Conservation (phyloP, 2,888 invertebrate species). For the Auanema freiburgensis region DNA sequence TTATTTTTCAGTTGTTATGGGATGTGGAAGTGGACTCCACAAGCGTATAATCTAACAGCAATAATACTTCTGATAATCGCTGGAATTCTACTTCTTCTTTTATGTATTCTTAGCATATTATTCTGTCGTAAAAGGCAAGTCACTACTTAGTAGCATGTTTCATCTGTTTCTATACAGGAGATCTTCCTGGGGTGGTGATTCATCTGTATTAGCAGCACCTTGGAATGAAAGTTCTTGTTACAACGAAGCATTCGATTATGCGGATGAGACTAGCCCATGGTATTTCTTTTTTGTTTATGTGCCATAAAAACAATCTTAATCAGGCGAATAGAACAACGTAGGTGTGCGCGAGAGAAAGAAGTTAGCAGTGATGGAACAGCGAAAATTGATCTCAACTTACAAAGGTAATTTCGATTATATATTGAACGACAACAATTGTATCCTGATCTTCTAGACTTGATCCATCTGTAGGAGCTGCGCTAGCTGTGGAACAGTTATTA, state of each 20-base stretch:
- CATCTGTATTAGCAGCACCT: not conserved
- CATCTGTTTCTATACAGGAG: constrained; percentile 4
- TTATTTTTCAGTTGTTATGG: not conserved
- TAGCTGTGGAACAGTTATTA: constrained; percentile 43
- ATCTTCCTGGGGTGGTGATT: constrained; percentile 4
- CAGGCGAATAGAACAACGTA: constrained; percentile 1
- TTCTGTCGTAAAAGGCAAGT: constrained; percentile 25
- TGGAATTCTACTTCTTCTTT: constrained; percentile 23
- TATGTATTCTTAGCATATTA: constrained; percentile 25
- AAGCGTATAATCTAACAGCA: constrained; percentile 24
- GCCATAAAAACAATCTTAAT: not conserved
- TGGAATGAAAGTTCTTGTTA: constrained; percentile 10
- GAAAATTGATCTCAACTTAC: not conserved
- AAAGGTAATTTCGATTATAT: not conserved
- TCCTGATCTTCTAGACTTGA: constrained; percentile 28
- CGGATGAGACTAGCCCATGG: constrained; percentile 29
- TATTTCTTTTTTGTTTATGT: not conserved
- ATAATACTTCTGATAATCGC: constrained; percentile 24
- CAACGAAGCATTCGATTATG: constrained; percentile 36
- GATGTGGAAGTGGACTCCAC: constrained; percentile 18
- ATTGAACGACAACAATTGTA: not conserved
- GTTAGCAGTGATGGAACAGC: not conserved
- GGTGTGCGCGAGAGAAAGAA: constrained; percentile 1
- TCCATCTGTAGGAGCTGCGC: constrained; percentile 33
- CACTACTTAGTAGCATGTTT: constrained; percentile 1